A percentile compares a stretch with the other conserved stretches of the same genome.
phyloP scores from a whole-genome alignment of 2,113 vertebrate genomes.

The Okapia johnstoni region DNA sequence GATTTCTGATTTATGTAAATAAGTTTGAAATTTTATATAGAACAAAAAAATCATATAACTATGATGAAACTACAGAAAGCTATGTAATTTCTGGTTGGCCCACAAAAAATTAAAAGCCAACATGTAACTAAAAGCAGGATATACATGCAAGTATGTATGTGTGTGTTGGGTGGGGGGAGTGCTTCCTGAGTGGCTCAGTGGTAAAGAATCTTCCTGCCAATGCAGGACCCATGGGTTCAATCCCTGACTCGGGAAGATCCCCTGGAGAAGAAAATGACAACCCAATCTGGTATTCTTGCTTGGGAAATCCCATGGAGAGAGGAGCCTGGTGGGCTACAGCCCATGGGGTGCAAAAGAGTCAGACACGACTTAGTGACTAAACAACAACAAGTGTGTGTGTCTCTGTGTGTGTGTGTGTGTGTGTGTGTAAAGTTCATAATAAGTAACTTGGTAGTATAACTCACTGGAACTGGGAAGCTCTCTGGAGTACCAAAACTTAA shows the following conservation, averaged over 20 bases:
- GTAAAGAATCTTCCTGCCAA: neutral
- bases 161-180: neutral
- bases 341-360: neutral
- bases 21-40: conserved; percentile 17
- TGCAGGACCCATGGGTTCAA: neutral
- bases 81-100: conserved; percentile 2
- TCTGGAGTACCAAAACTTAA: neutral
- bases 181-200: neutral
- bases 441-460: neutral
- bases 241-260: neutral
- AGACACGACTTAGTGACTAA: neutral
- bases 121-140: neutral
- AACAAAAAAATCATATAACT: neutral
- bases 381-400: neutral
- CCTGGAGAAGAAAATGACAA: neutral
- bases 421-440: neutral
- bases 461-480: neutral
- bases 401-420: neutral
- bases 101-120: conserved; percentile 2
- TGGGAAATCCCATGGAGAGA: neutral
- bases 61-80: neutral
- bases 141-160: neutral
- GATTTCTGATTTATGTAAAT: neutral
- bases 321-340: neutral
- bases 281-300: neutral